Base-by-base conservation (phyloP, 2,113 vertebrate species). In the Mesitornis unicolor region DNA sequence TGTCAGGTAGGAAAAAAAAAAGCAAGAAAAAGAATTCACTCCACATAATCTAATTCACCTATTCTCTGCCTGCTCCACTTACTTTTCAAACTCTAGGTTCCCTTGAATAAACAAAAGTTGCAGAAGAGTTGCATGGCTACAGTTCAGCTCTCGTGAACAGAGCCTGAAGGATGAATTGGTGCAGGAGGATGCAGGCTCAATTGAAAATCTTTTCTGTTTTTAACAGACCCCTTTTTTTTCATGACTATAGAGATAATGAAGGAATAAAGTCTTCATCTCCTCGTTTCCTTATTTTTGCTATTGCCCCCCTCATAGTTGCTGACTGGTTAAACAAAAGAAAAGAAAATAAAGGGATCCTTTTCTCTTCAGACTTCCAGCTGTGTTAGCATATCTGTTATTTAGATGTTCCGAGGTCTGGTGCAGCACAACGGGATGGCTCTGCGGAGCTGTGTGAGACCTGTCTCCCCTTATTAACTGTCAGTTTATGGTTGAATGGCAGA, bases 311-410 rank as follows among this genome's bases (percentile, higher is more conserved):
- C 82, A 22, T 50, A 64, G 19, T n/a, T 82, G 71, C 69, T 93
- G 65, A 84, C 79, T 59, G 88, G 53, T 90, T 68, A 89, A 84
- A 93, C 38, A 80, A 94, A 86, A 78, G 24, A 51, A 81, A 53
- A 80, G 7, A 10, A 50, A 21, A 48, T 60, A 69, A 26, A 16
- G 1, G 10, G 80, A 67, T 57, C 35, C 36, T 54, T 93, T 96
- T 92, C 90, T 70, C 61, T 78, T 80, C 63, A 70, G 89, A 60
- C 60, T 75, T 89, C 75, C 92, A 94, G 87, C 92, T 95, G 89
- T 65, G 95, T 75, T 94, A 73, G 82, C 57, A 9, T 84, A 79
- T 96, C 50, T 93, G 79, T 93, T 95, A 89, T 88, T 95, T 87
- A 88, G 89, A 95, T 51, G 75, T 69, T 84, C 28, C 70, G 73